phyloP scores from a whole-genome alignment of 2,797 vertebrate species.

The Bradypus variegatus region DNA sequence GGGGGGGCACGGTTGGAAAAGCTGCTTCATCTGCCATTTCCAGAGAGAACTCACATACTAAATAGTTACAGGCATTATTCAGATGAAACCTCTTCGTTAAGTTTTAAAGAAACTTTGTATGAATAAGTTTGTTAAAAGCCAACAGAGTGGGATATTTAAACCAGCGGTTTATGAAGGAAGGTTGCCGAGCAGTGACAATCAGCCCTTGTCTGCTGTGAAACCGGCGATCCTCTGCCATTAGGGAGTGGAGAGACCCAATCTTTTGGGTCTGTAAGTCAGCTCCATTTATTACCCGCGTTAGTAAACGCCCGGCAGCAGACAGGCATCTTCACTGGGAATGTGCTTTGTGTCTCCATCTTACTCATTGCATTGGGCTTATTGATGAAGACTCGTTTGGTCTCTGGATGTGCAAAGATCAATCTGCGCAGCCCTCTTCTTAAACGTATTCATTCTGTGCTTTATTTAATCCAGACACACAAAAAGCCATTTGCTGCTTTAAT shows the following conservation, averaged over 20 bases:
- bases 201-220: conserved; percentile 50
- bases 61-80: conserved; percentile 59
- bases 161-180: conserved; percentile 57
- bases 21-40: conserved; percentile 63
- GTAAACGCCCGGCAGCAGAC: conserved; percentile 55
- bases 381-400: conserved; percentile 53
- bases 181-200: conserved; percentile 57
- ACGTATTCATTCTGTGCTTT: conserved; percentile 57
- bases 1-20: conserved; percentile 27
- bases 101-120: conserved; percentile 74
- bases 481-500: conserved; percentile 64
- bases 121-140: conserved; percentile 63
- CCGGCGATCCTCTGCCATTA: conserved; percentile 59
- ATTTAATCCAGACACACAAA: conserved; percentile 72
- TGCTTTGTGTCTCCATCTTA: conserved; percentile 38
- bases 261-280: conserved; percentile 63
- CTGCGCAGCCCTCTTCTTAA: conserved; percentile 43
- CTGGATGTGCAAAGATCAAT: conserved; percentile 55
- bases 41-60: conserved; percentile 60
- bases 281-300: conserved; percentile 58
- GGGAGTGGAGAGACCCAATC: conserved; percentile 51
- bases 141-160: conserved; percentile 55
- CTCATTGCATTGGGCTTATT: conserved; percentile 20
- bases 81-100: conserved; percentile 66
- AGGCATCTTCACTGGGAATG: conserved; percentile 43